A percentile compares a stretch with the other conserved stretches of the same genome.
Evolutionary conservation across 2,888 invertebrate species (phyloP).

Genomic region (Trissoscelio sp.): DNA sequence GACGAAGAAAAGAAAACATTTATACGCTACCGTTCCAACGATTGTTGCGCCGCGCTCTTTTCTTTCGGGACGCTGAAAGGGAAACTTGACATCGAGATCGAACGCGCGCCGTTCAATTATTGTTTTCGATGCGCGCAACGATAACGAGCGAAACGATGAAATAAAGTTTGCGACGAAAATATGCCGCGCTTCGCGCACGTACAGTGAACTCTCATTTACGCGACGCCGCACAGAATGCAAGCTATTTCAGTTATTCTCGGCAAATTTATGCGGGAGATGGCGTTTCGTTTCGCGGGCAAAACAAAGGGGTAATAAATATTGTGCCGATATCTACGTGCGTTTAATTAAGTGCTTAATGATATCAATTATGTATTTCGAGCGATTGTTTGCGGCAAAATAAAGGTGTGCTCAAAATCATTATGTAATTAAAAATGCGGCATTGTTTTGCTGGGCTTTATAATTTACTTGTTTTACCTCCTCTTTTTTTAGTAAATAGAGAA

Average conservation of each 20-base stretch:
- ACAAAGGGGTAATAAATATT: conserved; percentile 55
- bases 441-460: conserved; percentile 5
- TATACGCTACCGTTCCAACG: conserved; percentile 5
- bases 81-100: conserved; percentile 29
- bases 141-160: conserved; percentile 28
- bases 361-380: conserved; percentile 52
- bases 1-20: conserved; percentile 11
- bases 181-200: conserved; percentile 25
- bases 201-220: conserved; percentile 59
- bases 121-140: conserved; percentile 8
- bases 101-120: conserved; percentile 30
- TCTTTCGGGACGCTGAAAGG: conserved; percentile 1
- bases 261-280: conserved; percentile 44
- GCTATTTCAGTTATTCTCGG: conserved; percentile 53
- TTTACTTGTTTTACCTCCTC: not conserved
- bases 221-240: conserved; percentile 48
- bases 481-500: not conserved
- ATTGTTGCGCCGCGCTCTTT: not conserved
- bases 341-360: conserved; percentile 60
- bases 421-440: conserved; percentile 20
- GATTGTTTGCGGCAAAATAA: conserved; percentile 26
- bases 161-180: conserved; percentile 45
- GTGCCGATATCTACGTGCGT: conserved; percentile 22
- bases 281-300: conserved; percentile 21
- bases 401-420: conserved; percentile 37